Conservation (phyloP, 2,888 invertebrate species). For the Saturnia pavonia region DNA sequence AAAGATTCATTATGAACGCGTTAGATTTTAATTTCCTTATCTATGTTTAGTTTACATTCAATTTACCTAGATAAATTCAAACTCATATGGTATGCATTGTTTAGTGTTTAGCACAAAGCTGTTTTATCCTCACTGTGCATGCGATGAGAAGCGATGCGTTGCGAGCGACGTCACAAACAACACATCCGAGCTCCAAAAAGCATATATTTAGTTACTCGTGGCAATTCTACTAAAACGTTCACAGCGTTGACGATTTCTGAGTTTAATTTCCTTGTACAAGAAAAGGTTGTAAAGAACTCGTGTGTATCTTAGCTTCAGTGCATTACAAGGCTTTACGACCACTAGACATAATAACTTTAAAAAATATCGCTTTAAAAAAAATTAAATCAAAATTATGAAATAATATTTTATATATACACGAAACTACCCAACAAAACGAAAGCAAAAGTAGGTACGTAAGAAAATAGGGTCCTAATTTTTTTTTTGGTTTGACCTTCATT, state of each 20-base stretch:
- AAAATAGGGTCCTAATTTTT: too few relatives aligned
- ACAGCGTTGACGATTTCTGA: background rate
- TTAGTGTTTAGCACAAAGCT: background rate
- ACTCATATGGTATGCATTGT: background rate
- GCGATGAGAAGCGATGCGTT: background rate
- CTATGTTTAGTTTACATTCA: background rate
- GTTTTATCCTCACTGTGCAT: too few relatives aligned
- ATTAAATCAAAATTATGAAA: too few relatives aligned
- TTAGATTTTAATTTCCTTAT: background rate
- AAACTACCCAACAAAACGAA: too few relatives aligned
- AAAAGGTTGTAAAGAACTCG: background rate
- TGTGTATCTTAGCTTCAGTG: background rate
- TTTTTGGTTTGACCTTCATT: too few relatives aligned
- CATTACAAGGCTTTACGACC: background rate
- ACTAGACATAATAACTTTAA: too few relatives aligned
- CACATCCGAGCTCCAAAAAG: background rate
- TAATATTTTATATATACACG: too few relatives aligned
- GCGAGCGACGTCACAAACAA: background rate
- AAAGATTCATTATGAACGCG: too few relatives aligned
- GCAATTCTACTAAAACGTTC: background rate
- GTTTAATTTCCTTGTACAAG: background rate
- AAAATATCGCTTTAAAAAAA: too few relatives aligned
- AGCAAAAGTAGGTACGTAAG: too few relatives aligned
- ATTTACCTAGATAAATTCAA: background rate
- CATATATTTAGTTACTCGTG: background rate